Evolutionary conservation across 2,888 invertebrate genomes (phyloP).

Genomic region (Drosophila atroscutellata): DNA sequence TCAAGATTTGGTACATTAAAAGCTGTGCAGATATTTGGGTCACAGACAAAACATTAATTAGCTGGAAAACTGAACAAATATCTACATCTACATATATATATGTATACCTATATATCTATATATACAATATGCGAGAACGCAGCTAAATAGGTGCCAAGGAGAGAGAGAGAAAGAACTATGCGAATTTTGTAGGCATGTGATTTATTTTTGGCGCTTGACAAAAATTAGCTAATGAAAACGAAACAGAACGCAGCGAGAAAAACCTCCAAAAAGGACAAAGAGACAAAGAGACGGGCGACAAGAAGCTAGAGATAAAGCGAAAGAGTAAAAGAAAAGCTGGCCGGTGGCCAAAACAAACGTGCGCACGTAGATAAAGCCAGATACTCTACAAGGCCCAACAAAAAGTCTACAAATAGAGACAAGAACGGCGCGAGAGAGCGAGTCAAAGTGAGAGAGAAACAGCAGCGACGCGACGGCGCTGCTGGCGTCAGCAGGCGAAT

Average conservation of each 20-base stretch:
- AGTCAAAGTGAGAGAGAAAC: not conserved
- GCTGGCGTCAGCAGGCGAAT: conserved; percentile 49
- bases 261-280: conserved; percentile 44
- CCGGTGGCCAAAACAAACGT: conserved; percentile 65
- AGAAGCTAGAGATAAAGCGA: conserved; percentile 6
- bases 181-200: conserved; percentile 43
- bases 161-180: conserved; percentile 6
- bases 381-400: conserved; percentile 48
- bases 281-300: conserved; percentile 29
- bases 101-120: conserved; percentile 11
- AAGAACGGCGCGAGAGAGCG: conserved; percentile 9
- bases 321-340: conserved; percentile 41
- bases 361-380: conserved; percentile 49
- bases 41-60: conserved; percentile 59
- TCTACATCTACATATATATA: not conserved
- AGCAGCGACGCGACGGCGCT: conserved; percentile 27
- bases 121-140: conserved; percentile 21
- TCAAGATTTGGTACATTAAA: conserved; percentile 35
- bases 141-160: not conserved
- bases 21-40: conserved; percentile 50
- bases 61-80: conserved; percentile 47
- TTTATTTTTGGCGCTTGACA: conserved; percentile 63
- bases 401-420: conserved; percentile 51
- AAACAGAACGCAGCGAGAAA: conserved; percentile 32
- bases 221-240: conserved; percentile 34